Evolutionary conservation across 2,888 invertebrate species (phyloP).

Genomic region (Lasioglossum lativentre): DNA sequence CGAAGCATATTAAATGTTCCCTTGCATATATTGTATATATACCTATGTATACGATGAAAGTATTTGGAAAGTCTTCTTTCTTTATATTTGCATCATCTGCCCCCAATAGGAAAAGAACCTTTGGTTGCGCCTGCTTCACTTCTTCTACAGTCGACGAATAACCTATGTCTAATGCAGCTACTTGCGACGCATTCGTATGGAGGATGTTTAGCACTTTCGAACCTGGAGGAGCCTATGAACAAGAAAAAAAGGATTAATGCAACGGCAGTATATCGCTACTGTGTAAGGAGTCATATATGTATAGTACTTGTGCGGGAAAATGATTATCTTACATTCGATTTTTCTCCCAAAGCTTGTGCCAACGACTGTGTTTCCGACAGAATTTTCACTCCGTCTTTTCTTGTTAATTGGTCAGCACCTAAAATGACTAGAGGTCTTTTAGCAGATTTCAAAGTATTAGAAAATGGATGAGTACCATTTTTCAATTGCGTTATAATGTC

Average conservation of each 20-base stretch:
- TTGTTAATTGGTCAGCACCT: constrained; percentile 93
- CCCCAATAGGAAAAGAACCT: constrained; percentile 95
- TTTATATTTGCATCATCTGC: constrained; percentile 95
- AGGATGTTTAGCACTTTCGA: constrained; percentile 97
- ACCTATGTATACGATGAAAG: constrained; percentile 96
- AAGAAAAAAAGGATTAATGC: constrained; percentile 2
- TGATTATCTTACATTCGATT: constrained; percentile 84
- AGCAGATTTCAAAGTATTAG: constrained; percentile 90
- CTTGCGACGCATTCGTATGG: constrained; percentile 96
- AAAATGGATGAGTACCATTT: constrained; percentile 89
- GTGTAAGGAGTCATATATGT: background rate
- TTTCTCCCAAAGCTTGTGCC: constrained; percentile 87
- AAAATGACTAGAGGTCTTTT: constrained; percentile 96
- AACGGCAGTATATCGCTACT: constrained; percentile 2
- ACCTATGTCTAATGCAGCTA: constrained; percentile 98
- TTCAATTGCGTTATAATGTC: constrained; percentile 91
- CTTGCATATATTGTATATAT: constrained; percentile 29
- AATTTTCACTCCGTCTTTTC: constrained; percentile 92
- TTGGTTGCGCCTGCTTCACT: constrained; percentile 88
- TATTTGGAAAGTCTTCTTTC: constrained; percentile 91
- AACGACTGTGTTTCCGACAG: constrained; percentile 91
- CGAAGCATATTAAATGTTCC: background rate
- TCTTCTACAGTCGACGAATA: constrained; percentile 91
- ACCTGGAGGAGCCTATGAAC: constrained; percentile 81
- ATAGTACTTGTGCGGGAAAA: background rate